Evolutionary conservation across 2,888 invertebrate genomes (phyloP), one percentile per base, ranked within the genome.

Genomic region (Andrena haemorrhoa): DNA sequence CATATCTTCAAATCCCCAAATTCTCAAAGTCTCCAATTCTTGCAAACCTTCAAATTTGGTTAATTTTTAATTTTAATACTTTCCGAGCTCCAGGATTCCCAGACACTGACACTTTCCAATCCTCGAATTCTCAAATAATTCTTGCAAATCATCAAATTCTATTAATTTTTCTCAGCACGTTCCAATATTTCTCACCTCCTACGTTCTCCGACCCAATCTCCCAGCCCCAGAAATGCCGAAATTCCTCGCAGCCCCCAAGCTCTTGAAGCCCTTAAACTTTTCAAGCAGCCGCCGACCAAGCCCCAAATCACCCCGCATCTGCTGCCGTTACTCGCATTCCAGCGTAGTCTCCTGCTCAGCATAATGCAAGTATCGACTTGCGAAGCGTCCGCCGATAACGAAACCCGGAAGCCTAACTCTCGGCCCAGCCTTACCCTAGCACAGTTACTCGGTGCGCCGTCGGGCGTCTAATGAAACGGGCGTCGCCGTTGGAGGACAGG

Each of bases 401-500:
- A 26, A 10, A 69, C 68, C 56, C 53, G 77, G 77, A 79, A 76
- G 79, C 76, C n/a, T 23, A 3, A n/a, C n/a, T 33, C 31, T n/a
- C 60, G 4, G 31, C 29, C 51, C 69, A n/a, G 35, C 16, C 41
- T 41, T 41, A 16, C 41, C 41, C 41, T 35, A 41, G 41, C 23
- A 23, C 33, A 65, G 53, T 63, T 58, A 56, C 35, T 26, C 58
- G 63, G 64, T 31, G 56, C 47, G 41, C 41, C 41, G 64, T 76
- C 63, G 64, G 35, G 31, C 51, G 51, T 53, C 61, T 56, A 71
- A 71, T 35, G 77, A 79, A 35, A 35, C 61, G 53, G 60, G 66
- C 68, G 74, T 64, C 64, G 65, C 16, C 12, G 31, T 75, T 72
- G 35, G 72, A 68, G 82, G 73, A 79, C 78, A 76, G 61, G 77